These are phyloP conservation scores for Drosophila dunni DNA, from an alignment of 1,140 invertebrate genomes.

Conservation along the genomic window DNA sequence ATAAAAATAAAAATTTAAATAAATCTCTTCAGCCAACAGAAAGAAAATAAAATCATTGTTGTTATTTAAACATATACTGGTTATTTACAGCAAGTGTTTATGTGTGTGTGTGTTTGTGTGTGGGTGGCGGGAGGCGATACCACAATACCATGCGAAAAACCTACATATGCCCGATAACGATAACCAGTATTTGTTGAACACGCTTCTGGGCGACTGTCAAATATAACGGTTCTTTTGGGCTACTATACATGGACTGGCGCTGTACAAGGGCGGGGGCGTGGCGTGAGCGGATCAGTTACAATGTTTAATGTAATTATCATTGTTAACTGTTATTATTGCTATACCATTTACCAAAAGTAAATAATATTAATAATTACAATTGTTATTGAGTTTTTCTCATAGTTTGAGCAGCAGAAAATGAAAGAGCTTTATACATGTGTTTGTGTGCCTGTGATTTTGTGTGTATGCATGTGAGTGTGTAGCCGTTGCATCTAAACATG, in stretches of 20 bases:
- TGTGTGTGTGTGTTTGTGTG: constrained; percentile 5
- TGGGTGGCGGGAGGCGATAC: constrained; percentile 4
- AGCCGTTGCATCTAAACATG: not conserved
- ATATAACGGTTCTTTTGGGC: constrained; percentile 18
- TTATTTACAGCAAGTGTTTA: constrained; percentile 38
- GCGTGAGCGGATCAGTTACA: constrained; percentile 2
- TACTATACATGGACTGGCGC: not conserved
- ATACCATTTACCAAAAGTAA: constrained; percentile 34
- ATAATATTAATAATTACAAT: constrained; percentile 6
- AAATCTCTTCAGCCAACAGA: constrained; percentile 14
- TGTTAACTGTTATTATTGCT: constrained; percentile 12
- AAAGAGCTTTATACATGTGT: constrained; percentile 1
- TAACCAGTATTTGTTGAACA: not conserved
- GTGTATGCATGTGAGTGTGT: constrained; percentile 7
- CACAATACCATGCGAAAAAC: constrained; percentile 5
- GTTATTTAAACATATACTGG: constrained; percentile 1
- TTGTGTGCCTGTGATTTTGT: constrained; percentile 9
- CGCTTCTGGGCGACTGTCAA: constrained; percentile 25
- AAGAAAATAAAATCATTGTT: constrained; percentile 7
- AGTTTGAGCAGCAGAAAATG: not conserved
- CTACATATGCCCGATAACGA: constrained; percentile 17
- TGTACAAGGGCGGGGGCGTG: not conserved
- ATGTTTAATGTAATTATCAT: constrained; percentile 13
- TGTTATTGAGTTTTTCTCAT: constrained; percentile 10
- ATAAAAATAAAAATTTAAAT: constrained; percentile 11